A percentile compares a stretch with the other conserved stretches of the same genome.
Conservation (phyloP, 2,888 invertebrate species). For the Ophioninae sp. region DNA sequence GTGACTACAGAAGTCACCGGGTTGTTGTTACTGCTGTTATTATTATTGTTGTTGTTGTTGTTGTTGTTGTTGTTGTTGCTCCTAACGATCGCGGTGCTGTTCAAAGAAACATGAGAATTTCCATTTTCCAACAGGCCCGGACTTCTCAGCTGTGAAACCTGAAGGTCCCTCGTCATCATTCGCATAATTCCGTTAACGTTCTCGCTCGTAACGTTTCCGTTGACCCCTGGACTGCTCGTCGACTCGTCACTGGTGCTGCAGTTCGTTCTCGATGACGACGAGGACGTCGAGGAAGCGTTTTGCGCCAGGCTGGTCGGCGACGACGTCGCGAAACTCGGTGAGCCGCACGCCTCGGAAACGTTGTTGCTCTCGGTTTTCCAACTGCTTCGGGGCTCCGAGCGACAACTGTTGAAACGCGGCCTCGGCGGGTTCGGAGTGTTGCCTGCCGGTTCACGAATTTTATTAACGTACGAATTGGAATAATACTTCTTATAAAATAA, state of each 20-base stretch:
- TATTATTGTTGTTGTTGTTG: constrained; percentile 14
- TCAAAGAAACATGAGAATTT: constrained; percentile 42
- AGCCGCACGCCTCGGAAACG: constrained; percentile 44
- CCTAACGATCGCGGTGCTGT: constrained; percentile 56
- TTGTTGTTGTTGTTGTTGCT: constrained; percentile 64
- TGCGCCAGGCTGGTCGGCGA: constrained; percentile 10
- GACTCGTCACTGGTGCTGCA: constrained; percentile 77
- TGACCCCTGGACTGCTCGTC: constrained; percentile 54
- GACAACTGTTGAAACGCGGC: constrained; percentile 84
- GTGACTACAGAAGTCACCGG: not conserved
- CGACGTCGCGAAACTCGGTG: constrained; percentile 29
- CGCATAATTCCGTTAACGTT: constrained; percentile 65
- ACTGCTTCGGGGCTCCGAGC: constrained; percentile 80
- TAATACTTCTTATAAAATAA: not conserved
- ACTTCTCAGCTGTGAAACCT: constrained; percentile 69
- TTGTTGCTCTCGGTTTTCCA: constrained; percentile 53
- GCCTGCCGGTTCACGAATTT: constrained; percentile 75
- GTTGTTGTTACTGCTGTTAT: constrained; percentile 44
- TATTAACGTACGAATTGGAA: not conserved
- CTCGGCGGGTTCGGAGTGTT: constrained; percentile 82
- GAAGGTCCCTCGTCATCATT: constrained; percentile 51
- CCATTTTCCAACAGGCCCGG: constrained; percentile 72
- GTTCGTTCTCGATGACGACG: not conserved
- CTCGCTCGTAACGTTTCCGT: constrained; percentile 67
- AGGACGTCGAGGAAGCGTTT: constrained; percentile 77